Evolutionary conservation across 2,797 vertebrate genomes (phyloP).

Genomic region (Cynodonichthys magdalenae): DNA sequence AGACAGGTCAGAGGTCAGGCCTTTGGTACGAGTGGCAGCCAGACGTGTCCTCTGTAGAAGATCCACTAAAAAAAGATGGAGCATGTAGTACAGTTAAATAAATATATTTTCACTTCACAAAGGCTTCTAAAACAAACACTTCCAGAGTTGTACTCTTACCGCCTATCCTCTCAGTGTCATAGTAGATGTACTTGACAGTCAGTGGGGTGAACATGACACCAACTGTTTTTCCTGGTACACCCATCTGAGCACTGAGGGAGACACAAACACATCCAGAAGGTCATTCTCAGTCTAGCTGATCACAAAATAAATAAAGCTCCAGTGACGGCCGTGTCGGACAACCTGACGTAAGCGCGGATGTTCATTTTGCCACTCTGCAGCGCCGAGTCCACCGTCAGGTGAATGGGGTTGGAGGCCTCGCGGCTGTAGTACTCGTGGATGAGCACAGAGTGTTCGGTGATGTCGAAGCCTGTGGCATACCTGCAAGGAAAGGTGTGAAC

Average conservation of each 20-base stretch:
- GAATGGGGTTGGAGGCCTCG: constrained; percentile 94
- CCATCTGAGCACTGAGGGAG: constrained; percentile 92
- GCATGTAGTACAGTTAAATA: too few species aligned
- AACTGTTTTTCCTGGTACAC: constrained; percentile 96
- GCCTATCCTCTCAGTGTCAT: constrained; percentile 94
- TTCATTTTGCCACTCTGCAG: constrained; percentile 93
- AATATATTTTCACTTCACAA: too few species aligned
- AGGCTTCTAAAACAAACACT: too few species aligned
- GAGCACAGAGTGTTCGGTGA: constrained; percentile 96
- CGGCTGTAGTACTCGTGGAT: constrained; percentile 98
- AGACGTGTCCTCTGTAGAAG: constrained; percentile 93
- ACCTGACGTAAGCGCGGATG: constrained; percentile 96
- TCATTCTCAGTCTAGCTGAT: neutral
- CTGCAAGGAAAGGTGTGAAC: constrained; percentile 62
- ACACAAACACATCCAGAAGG: constrained; percentile 34
- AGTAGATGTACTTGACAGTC: constrained; percentile 90
- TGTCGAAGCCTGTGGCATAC: constrained; percentile 98
- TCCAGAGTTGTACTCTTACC: constrained; percentile 74
- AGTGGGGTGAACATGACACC: constrained; percentile 98
- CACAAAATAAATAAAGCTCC: neutral
- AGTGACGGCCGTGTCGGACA: constrained; percentile 7
- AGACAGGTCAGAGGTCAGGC: constrained; percentile 93
- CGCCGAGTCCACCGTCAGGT: constrained; percentile 91
- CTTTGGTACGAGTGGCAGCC: constrained; percentile 87
- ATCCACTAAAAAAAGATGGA: constrained; percentile 80